Evolutionary conservation across 2,113 vertebrate species (phyloP).

Genomic region (Rhinolophus ferrumequinum): DNA sequence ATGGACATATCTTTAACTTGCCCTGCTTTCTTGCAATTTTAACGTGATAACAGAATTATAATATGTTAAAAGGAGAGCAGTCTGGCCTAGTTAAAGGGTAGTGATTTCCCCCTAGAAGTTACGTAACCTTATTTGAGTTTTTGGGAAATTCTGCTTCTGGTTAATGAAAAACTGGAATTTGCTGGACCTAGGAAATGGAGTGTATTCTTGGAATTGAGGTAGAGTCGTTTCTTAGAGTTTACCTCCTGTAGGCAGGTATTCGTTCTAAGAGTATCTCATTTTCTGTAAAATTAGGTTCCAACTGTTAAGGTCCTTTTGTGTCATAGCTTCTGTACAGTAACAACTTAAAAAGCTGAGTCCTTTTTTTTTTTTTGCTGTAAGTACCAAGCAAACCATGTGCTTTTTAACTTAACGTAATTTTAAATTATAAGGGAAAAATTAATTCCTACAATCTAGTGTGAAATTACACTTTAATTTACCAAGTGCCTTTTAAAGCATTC

Average conservation of each 20-base stretch:
- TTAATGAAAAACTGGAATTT: constrained; percentile 29
- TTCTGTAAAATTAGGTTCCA: neutral
- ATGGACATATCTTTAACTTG: neutral
- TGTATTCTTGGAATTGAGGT: constrained; percentile 31
- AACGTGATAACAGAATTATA: neutral
- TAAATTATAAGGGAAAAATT: neutral
- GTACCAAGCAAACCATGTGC: neutral
- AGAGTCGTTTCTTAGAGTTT: neutral
- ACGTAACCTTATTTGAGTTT: constrained; percentile 5
- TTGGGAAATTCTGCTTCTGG: constrained; percentile 19
- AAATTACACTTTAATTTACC: constrained; percentile 24
- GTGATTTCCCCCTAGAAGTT: neutral
- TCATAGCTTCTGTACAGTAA: neutral
- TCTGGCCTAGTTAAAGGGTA: neutral
- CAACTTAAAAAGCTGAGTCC: neutral
- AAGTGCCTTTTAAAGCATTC: neutral
- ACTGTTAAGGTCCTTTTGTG: neutral
- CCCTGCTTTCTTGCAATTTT: neutral
- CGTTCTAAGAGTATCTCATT: neutral
- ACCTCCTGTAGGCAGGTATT: neutral
- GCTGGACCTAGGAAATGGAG: neutral
- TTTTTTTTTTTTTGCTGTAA: neutral
- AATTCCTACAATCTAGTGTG: neutral
- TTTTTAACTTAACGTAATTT: neutral
- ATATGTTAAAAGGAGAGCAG: neutral